phyloP scores from a whole-genome alignment of 37 sponge, comb jelly and placozoan species.

The Tethya wilhelma region DNA sequence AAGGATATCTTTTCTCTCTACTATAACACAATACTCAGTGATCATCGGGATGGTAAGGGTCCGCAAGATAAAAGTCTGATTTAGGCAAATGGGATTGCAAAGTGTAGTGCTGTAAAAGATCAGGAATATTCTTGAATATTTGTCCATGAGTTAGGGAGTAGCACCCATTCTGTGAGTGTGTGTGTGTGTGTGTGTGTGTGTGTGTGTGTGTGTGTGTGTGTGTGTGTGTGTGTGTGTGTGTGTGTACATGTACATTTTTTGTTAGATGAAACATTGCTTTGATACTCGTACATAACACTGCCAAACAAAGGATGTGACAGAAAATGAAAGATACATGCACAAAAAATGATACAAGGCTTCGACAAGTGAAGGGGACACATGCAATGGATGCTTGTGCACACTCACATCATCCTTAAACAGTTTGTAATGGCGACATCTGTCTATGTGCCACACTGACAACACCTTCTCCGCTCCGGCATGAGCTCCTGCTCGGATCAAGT shows the following conservation, averaged over 20 bases:
- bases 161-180: conserved; percentile 11
- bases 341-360: not conserved
- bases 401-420: conserved; percentile 70
- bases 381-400: not conserved
- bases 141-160: conserved; percentile 57
- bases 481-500: conserved; percentile 59
- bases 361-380: not conserved
- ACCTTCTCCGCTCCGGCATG: conserved; percentile 68
- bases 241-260: too few relatives aligned
- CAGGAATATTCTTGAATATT: conserved; percentile 50
- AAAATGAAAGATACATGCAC: not conserved
- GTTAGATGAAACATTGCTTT: too few relatives aligned
- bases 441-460: conserved; percentile 70
- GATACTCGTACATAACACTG: too few relatives aligned
- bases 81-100: conserved; percentile 20
- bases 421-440: conserved; percentile 77
- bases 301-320: not conserved
- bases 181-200: too few relatives aligned
- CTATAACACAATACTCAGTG: not conserved
- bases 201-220: too few relatives aligned
- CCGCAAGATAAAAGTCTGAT: conserved; percentile 57
- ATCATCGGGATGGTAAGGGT: conserved; percentile 47
- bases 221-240: too few relatives aligned
- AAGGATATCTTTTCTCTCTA: too few relatives aligned
- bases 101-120: conserved; percentile 55